Evolutionary conservation across 2,113 vertebrate species (phyloP), one percentile per base, ranked within the genome.

Genomic region (Sylvicapra grimmia): DNA sequence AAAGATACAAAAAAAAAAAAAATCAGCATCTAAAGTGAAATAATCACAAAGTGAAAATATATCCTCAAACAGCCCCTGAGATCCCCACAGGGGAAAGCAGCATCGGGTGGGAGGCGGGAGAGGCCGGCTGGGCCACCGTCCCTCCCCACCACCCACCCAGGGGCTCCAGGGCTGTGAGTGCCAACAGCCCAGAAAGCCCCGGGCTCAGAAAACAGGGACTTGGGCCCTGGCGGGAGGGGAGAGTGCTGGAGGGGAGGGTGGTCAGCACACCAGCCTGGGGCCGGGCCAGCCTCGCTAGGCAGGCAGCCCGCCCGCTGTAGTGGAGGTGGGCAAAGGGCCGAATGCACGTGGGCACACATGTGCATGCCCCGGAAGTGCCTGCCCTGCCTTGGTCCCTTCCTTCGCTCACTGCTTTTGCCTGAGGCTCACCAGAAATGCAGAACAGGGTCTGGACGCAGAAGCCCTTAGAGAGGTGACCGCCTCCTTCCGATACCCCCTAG

Each of bases 21-120:
- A 94, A 93, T 75, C 93, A 97, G 94, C 97, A 92, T 98, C 97
- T 98, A 97, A 98, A 98, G 98, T 97, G 98, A 98, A 98, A 97
- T 97, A 15, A 97, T 98, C 98, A 98, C 98, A 94, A 96, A 98
- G 98, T 98, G 98, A 98, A 98, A 98, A 98, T 98, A 98, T 97
- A 97, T 97, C 97, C 98, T 98, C 98, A 97, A 98, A 98, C 98
- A 95, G 98, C 98, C 98, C 98, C 98, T 98, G 98, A 98, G 98
- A 97, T 98, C 98, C 98, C 98, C 98, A 98, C 98, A 95, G 98
- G 98, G 98, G 98, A 98, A 98, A 98, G 98, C 98, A 98, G 98
- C 98, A 98, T 97, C 0, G 96, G 98, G 97, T 96, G 54, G 97
- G 97, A 89, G 94, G 93, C 4, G 21, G 95, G 96, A 86, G 93